Evolutionary conservation across 2,888 invertebrate genomes (phyloP), one percentile per base, ranked within the genome.

Genomic region (Dioctria rufipes): DNA sequence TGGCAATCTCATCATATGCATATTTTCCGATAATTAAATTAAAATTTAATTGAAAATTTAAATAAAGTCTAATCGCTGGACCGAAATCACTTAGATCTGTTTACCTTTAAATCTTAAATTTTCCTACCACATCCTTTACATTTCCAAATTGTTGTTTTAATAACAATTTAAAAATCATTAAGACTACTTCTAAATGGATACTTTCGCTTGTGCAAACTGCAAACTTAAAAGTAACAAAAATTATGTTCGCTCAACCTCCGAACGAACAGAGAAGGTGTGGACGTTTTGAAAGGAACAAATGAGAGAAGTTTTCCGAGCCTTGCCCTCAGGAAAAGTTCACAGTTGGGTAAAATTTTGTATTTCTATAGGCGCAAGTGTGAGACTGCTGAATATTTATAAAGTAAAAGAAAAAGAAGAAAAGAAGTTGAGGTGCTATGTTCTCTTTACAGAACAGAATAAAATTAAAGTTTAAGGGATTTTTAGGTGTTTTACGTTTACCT

Each of bases 301-400:
- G 63, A 40, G 63, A 37, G 40, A 63, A 63, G 63, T 63, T 63
- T 63, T 8, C 61, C 37, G 37, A 63, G 63, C 63, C 63, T 25
- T 25, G 25, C 25, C 25, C 25, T 11, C 39, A 11, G 63, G 63
- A 39, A 63, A 63, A 63, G 63, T 63, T 63, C 40, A 63, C 63
- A 63, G 63, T 63, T 63, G 63, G 37, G 63, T 3, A 39, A 63
- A 63, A 40, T 63, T 63, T 63, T 39, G 63, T 63, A 11, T 63
- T 60, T 11, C 63, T 63, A 63, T 63, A 63, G 63, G 63, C 63
- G 63, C 63, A 63, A 63, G 63, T 63, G 63, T 63, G 63, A 63
- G 40, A 63, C 40, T 39, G 63, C 63, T 63, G 63, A 63, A 63
- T 63, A 63, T 63, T 63, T 63, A 63, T 63, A 63, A 63, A 39